A percentile compares a stretch with the other conserved stretches of the same genome.
These are phyloP conservation scores for Halcyon chelicuti DNA, from an alignment of 2,797 vertebrate genomes.

Conservation along the genomic window DNA sequence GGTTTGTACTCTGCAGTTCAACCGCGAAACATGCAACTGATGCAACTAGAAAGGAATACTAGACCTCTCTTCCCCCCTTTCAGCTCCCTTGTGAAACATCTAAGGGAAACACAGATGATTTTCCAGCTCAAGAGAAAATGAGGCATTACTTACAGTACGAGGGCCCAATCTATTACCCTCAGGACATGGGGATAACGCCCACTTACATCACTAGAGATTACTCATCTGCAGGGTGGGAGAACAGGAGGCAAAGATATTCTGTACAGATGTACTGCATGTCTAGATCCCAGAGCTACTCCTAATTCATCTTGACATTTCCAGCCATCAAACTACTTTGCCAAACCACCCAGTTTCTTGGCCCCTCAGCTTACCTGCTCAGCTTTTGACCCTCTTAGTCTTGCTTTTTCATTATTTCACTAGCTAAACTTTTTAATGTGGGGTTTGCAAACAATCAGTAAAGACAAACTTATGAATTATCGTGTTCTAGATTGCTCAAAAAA, in stretches of 20 bases:
- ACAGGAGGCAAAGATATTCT: conserved; percentile 1
- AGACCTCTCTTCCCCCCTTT: conserved; percentile 25
- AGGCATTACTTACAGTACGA: not conserved
- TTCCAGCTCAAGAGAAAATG: conserved; percentile 33
- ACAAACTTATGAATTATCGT: not conserved
- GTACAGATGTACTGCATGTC: not conserved
- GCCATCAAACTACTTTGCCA: not conserved
- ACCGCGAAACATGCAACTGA: not conserved
- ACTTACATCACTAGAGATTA: conserved; percentile 60
- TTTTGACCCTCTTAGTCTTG: not conserved
- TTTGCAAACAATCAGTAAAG: conserved; percentile 3
- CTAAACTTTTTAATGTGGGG: not conserved
- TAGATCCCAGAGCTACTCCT: not conserved
- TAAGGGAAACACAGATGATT: conserved; percentile 8
- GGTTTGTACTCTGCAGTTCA: not conserved
- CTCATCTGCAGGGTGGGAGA: conserved; percentile 25
- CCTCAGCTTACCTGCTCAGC: conserved; percentile 19
- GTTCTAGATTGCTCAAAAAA: not conserved
- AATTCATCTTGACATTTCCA: conserved; percentile 18
- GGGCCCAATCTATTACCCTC: not conserved
- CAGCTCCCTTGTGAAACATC: conserved; percentile 34
- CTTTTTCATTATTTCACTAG: not conserved
- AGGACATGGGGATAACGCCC: conserved; percentile 14
- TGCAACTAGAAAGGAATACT: conserved; percentile 56
- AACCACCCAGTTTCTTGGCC: not conserved